phyloP scores from a whole-genome alignment of 2,113 vertebrate species.

The Vireo altiloquus region DNA sequence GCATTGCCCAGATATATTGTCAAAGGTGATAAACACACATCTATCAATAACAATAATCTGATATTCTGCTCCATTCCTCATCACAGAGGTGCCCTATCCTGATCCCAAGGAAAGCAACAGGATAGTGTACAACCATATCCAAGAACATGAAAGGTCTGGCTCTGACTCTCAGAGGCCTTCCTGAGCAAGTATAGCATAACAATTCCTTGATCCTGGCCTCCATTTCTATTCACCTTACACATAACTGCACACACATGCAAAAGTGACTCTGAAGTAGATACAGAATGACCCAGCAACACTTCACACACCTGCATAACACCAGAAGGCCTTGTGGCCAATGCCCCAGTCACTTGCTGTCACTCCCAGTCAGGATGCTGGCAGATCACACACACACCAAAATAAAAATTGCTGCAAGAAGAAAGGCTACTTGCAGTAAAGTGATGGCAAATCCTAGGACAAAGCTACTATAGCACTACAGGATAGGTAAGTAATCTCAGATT shows the following conservation, averaged over 20 bases:
- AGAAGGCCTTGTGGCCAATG: background rate
- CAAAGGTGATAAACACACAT: background rate
- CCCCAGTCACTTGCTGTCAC: background rate
- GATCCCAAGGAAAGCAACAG: background rate
- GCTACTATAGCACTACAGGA: background rate
- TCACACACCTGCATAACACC: background rate
- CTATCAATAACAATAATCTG: background rate
- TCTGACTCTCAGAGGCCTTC: background rate
- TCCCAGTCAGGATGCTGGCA: background rate
- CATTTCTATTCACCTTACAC: background rate
- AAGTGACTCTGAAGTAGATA: background rate
- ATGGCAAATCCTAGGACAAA: background rate
- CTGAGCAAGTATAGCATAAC: background rate
- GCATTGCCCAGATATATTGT: background rate
- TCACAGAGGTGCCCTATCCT: background rate
- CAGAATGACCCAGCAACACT: background rate
- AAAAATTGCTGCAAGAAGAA: background rate
- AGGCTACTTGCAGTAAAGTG: background rate
- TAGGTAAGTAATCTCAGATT: background rate
- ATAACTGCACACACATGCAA: background rate
- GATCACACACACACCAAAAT: background rate
- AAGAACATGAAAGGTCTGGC: background rate
- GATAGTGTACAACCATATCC: accelerated
- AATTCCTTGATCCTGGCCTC: background rate
- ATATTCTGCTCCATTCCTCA: background rate